Percentiles rank a stretch among this genome's conserved stretches.
Evolutionary conservation across 2,113 vertebrate genomes (phyloP).

Genomic region (Chaetodon auriga): DNA sequence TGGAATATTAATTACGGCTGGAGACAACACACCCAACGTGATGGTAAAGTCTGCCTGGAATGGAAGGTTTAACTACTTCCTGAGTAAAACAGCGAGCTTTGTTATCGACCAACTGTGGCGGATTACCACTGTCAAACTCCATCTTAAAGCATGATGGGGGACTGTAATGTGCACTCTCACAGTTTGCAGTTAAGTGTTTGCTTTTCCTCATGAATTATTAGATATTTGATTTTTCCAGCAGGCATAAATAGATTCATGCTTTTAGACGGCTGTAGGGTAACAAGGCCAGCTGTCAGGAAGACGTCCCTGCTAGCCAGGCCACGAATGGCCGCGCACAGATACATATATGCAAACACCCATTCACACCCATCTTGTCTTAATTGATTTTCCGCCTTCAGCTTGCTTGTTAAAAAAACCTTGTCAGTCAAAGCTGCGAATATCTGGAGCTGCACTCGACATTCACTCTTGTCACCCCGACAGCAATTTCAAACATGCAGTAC

Average conservation of each 20-base stretch:
- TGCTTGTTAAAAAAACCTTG: conserved; percentile 26
- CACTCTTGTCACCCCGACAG: conserved; percentile 18
- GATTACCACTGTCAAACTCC: background rate
- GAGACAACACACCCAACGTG: conserved; percentile 1
- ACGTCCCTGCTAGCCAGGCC: background rate
- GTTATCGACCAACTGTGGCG: background rate
- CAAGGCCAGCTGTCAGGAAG: background rate
- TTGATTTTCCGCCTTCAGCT: conserved; percentile 16
- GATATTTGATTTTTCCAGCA: background rate
- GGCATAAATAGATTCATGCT: background rate
- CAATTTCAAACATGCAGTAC: conserved; percentile 43
- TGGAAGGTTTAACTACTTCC: conserved; percentile 6
- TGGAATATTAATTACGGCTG: conserved; percentile 39
- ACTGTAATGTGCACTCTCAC: background rate
- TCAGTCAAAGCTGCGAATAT: conserved; percentile 15
- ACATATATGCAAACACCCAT: background rate
- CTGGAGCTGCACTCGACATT: conserved; percentile 67
- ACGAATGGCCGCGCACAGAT: background rate
- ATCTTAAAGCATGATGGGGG: conserved; percentile 2
- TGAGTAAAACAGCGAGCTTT: background rate
- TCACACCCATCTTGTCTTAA: conserved; percentile 31
- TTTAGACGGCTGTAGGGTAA: background rate
- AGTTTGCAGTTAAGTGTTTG: background rate
- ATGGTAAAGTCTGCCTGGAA: background rate
- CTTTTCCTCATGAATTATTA: background rate